Percentiles rank a stretch among this genome's conserved stretches.
These are phyloP conservation scores for Asbolus verrucosus DNA, from an alignment of 1,140 invertebrate species.

Conservation along the genomic window DNA sequence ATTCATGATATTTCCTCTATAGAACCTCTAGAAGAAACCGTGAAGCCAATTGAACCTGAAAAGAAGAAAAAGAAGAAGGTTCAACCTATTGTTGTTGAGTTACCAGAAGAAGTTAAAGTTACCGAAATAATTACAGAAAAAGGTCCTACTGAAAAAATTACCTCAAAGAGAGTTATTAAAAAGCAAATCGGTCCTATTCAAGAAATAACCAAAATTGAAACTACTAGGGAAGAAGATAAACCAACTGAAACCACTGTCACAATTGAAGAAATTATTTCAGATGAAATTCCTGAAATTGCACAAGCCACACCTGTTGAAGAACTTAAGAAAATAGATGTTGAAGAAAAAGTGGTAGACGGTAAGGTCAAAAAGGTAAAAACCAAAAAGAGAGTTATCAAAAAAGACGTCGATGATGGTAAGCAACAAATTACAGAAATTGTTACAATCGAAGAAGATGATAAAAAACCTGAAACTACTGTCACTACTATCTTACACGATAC, in stretches of 20 bases:
- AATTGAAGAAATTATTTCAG: slow-evolving; percentile 52
- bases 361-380: slow-evolving; percentile 61
- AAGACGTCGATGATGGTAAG: slow-evolving; percentile 60
- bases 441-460: slow-evolving; percentile 67
- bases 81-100: slow-evolving; percentile 45
- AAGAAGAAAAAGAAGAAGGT: slow-evolving; percentile 45
- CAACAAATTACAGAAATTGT: slow-evolving; percentile 67
- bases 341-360: slow-evolving; percentile 61
- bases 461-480: slow-evolving; percentile 63
- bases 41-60: slow-evolving; percentile 53
- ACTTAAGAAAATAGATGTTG: slow-evolving; percentile 59
- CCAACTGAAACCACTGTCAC: slow-evolving; percentile 61
- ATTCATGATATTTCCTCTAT: slow-evolving; percentile 46
- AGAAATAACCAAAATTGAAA: slow-evolving; percentile 57
- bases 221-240: slow-evolving; percentile 58
- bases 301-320: slow-evolving; percentile 62
- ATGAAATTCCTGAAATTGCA: slow-evolving; percentile 62
- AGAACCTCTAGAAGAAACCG: slow-evolving; percentile 57
- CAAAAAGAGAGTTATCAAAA: slow-evolving; percentile 63
- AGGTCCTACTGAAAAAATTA: slow-evolving; percentile 56
- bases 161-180: slow-evolving; percentile 62
- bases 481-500: slow-evolving; percentile 55
- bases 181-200: slow-evolving; percentile 54
- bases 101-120: slow-evolving; percentile 53
- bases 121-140: slow-evolving; percentile 49